phyloP scores from a whole-genome alignment of 2,113 vertebrate species.

The Azemiops feae region DNA sequence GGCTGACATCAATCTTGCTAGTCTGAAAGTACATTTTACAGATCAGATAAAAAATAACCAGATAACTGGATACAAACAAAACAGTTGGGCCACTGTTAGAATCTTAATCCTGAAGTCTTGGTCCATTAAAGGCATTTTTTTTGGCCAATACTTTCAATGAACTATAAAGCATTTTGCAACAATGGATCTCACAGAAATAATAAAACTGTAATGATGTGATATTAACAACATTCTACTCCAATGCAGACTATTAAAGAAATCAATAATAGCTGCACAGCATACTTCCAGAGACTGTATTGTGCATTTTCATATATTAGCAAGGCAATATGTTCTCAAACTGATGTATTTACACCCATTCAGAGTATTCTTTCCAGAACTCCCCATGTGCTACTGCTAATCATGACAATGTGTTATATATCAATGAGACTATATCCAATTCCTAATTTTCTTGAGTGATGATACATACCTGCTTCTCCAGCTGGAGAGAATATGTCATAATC shows the following conservation, averaged over 20 bases:
- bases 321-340: slow-evolving; percentile 41
- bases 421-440: slow-evolving; percentile 55
- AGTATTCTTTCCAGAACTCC: slow-evolving; percentile 50
- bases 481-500: slow-evolving; percentile 32
- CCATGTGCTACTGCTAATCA: slow-evolving; percentile 58
- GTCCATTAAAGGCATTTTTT: neutral
- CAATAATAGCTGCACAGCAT: slow-evolving; percentile 14
- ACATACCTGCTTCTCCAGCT: slow-evolving; percentile 59
- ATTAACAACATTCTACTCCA: slow-evolving; percentile 7
- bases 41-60: neutral
- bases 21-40: neutral
- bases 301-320: slow-evolving; percentile 41
- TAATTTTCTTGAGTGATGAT: slow-evolving; percentile 64
- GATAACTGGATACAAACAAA: neutral
- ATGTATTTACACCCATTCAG: slow-evolving; percentile 52
- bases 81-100: neutral
- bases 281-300: slow-evolving; percentile 39
- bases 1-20: neutral
- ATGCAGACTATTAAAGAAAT: slow-evolving; percentile 23
- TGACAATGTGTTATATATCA: slow-evolving; percentile 64
- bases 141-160: neutral
- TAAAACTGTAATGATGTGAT: neutral
- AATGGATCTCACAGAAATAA: neutral
- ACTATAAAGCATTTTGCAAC: neutral
- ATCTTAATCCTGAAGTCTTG: neutral